A percentile compares a stretch with the other conserved stretches of the same genome.
phyloP scores from a whole-genome alignment of 2,797 vertebrate species.

The Sebastes melanostomus region DNA sequence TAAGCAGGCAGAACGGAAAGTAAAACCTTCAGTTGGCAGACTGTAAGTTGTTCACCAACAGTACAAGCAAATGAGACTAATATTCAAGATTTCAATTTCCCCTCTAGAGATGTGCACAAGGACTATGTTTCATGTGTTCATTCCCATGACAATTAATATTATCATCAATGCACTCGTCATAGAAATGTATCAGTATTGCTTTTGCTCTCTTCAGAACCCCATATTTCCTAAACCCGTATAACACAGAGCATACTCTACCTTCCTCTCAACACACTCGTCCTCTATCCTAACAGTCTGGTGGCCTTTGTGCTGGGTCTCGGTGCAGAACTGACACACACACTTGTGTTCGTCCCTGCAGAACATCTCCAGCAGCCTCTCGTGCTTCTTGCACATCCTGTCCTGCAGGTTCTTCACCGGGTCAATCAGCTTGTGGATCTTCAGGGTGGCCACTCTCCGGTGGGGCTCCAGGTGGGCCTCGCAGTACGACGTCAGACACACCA shows the following conservation, averaged over 20 bases:
- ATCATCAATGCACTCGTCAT: too few species aligned
- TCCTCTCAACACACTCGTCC: conserved; percentile 58
- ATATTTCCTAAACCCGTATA: neutral
- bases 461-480: conserved; percentile 70
- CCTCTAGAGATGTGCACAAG: too few species aligned
- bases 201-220: neutral
- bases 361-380: conserved; percentile 71
- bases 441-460: conserved; percentile 54
- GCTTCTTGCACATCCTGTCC: conserved; percentile 69
- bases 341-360: conserved; percentile 74
- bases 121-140: too few species aligned
- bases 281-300: conserved; percentile 59
- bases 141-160: too few species aligned
- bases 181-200: neutral
- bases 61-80: neutral
- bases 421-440: conserved; percentile 70
- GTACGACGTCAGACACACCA: conserved; percentile 76
- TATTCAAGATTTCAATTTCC: neutral
- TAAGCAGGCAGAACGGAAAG: conserved; percentile 3
- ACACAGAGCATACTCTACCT: conserved; percentile 43
- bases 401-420: conserved; percentile 63
- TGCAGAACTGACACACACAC: conserved; percentile 73
- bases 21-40: neutral
- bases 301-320: conserved; percentile 67
- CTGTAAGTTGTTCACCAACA: too few species aligned